These are phyloP conservation scores for Eurois occulta DNA, from an alignment of 2,888 invertebrate species.

Conservation along the genomic window DNA sequence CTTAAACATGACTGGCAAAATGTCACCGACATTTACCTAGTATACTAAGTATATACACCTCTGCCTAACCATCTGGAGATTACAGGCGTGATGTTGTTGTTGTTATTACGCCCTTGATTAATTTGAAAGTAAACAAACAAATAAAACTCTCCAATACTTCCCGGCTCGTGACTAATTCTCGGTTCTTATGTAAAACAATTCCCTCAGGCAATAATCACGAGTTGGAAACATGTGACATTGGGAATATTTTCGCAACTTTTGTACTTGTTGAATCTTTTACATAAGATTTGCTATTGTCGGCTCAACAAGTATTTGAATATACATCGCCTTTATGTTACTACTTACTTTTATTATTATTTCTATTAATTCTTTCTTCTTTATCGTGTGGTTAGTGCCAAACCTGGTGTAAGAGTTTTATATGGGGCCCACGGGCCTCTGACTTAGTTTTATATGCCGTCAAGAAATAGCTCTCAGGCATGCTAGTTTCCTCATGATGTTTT, in stretches of 20 bases:
- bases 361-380: background rate
- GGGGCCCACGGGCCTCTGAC: too few relatives aligned
- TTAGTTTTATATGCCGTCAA: too few relatives aligned
- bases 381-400: too few relatives aligned
- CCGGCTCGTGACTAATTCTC: background rate
- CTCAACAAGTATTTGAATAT: slow-evolving; percentile 41
- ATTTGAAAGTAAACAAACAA: slow-evolving; percentile 14
- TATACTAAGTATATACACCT: background rate
- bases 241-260: slow-evolving; percentile 23
- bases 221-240: slow-evolving; percentile 14
- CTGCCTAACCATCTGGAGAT: background rate
- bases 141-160: background rate
- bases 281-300: slow-evolving; percentile 6
- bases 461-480: too few relatives aligned
- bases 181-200: slow-evolving; percentile 22
- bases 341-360: slow-evolving; percentile 19
- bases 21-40: background rate
- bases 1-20: background rate
- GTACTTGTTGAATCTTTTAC: slow-evolving; percentile 42
- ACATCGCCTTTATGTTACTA: slow-evolving; percentile 5
- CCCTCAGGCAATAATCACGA: slow-evolving; percentile 9
- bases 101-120: background rate
- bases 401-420: too few relatives aligned
- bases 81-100: background rate
- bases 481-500: too few relatives aligned